phyloP scores from a whole-genome alignment of 2,888 invertebrate genomes.

The Stratiomys singularior region DNA sequence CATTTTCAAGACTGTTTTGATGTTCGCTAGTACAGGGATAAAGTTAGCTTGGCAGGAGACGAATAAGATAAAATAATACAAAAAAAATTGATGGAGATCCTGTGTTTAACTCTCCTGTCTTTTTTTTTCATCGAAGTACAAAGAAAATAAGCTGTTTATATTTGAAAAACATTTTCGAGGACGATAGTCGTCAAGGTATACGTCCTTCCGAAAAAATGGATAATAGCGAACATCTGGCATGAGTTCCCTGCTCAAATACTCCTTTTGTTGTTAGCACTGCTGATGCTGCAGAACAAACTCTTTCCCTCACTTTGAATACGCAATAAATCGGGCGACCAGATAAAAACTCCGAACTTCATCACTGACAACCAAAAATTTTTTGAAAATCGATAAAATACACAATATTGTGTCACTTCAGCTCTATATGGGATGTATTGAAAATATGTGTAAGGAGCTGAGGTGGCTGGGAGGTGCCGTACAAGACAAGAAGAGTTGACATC shows the following conservation, averaged over 20 bases:
- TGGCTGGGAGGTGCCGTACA: not conserved
- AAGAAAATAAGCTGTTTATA: not conserved
- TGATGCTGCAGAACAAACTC: not conserved
- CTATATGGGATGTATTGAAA: not conserved
- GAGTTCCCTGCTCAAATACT: not conserved
- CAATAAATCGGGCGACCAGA: not conserved
- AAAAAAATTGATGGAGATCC: too few species aligned
- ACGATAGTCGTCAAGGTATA: not conserved
- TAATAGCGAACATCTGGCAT: not conserved
- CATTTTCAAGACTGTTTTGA: too few species aligned
- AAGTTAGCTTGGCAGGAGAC: too few species aligned
- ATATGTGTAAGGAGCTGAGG: not conserved
- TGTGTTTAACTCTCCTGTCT: too few species aligned
- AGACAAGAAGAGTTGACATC: not conserved
- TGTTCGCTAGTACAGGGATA: too few species aligned
- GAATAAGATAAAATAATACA: too few species aligned
- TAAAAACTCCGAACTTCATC: not conserved
- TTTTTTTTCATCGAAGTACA: not conserved
- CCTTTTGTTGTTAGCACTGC: too few species aligned
- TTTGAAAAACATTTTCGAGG: not conserved
- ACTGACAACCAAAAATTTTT: not conserved
- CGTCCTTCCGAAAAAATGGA: not conserved
- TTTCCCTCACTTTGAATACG: slow-evolving; percentile 8
- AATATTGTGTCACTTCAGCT: slow-evolving; percentile 9
- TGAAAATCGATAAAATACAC: slow-evolving; percentile 25